A percentile compares a stretch with the other conserved stretches of the same genome.
Evolutionary conservation across 2,797 vertebrate species (phyloP).

Genomic region (Champsocephalus gunnari): DNA sequence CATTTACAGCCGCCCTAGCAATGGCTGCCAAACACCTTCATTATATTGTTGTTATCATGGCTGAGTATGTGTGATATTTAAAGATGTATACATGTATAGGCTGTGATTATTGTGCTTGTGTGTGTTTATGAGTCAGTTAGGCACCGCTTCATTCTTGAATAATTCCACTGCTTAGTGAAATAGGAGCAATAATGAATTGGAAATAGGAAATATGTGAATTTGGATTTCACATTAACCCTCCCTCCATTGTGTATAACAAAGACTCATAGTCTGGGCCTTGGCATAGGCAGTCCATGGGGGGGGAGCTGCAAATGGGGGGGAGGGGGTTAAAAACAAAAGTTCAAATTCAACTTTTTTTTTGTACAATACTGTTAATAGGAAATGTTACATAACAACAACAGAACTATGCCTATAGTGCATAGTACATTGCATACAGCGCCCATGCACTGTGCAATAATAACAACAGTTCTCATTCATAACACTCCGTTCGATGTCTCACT

Average conservation of each 20-base stretch:
- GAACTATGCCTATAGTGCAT: too few species aligned
- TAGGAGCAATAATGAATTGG: slow-evolving; percentile 39
- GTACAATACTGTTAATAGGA: too few species aligned
- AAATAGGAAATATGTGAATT: slow-evolving; percentile 14
- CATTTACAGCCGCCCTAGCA: slow-evolving; percentile 47
- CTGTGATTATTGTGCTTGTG: slow-evolving; percentile 27
- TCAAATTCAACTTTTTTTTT: too few species aligned
- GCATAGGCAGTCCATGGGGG: too few species aligned
- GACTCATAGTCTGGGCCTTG: not conserved
- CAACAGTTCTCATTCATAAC: too few species aligned
- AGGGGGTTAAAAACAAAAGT: too few species aligned
- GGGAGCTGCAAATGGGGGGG: too few species aligned
- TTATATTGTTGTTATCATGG: slow-evolving; percentile 39
- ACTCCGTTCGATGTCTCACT: too few species aligned
- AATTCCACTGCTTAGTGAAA: slow-evolving; percentile 28
- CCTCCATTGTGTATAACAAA: slow-evolving; percentile 7
- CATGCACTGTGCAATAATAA: too few species aligned
- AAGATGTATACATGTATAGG: slow-evolving; percentile 26
- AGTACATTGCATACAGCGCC: too few species aligned
- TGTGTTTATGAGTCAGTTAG: slow-evolving; percentile 36
- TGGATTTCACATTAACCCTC: slow-evolving; percentile 5
- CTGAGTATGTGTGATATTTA: slow-evolving; percentile 27
- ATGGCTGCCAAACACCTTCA: slow-evolving; percentile 45
- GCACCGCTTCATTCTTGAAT: slow-evolving; percentile 25
- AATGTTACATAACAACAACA: too few species aligned